Conservation (phyloP, 2,113 vertebrate genomes). For the Taxidea taxus region DNA sequence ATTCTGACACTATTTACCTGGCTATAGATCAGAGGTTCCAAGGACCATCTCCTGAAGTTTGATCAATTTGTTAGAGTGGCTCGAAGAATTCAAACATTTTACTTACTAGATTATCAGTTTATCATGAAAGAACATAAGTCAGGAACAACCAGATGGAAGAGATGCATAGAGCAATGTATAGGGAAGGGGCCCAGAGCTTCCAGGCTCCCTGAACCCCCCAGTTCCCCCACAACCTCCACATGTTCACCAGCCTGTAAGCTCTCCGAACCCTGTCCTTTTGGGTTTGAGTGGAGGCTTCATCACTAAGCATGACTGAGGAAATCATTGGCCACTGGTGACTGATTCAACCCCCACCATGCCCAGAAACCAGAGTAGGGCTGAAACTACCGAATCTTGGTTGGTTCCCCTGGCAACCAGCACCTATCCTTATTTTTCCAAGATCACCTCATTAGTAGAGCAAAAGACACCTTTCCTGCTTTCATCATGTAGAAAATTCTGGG, state of each 20-base stretch:
- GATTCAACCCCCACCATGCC: background rate
- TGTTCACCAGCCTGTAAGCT: background rate
- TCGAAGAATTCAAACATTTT: background rate
- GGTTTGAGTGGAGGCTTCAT: background rate
- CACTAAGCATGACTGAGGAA: no score
- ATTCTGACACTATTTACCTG: background rate
- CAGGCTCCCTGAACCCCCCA: background rate
- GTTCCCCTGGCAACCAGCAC: background rate
- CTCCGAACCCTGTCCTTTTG: background rate
- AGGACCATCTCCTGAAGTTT: background rate
- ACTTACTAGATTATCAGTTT: background rate
- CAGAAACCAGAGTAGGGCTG: background rate
- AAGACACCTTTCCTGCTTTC: background rate
- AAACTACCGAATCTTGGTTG: background rate
- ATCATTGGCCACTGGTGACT: no score
- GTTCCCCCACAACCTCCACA: background rate
- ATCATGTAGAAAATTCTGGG: background rate
- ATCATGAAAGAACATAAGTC: no score
- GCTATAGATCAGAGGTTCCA: background rate
- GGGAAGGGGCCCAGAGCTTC: fast-evolving
- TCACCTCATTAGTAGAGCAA: background rate
- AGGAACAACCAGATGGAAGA: no score
- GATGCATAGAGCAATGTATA: no score
- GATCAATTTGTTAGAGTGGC: background rate
- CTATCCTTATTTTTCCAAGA: background rate